Conservation (phyloP, 2,113 vertebrate genomes). For the Condylura cristata region DNA sequence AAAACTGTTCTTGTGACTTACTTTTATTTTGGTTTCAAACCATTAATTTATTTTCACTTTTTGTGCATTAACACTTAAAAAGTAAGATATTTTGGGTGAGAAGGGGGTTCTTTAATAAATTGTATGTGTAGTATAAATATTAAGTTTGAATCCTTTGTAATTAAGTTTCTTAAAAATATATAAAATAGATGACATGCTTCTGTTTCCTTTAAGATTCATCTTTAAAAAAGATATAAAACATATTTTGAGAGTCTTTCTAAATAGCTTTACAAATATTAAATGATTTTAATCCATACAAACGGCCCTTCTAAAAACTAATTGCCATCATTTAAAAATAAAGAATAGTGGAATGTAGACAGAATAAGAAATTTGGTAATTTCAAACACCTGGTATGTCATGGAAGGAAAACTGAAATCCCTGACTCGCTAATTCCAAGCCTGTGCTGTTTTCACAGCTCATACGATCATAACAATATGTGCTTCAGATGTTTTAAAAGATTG, state of each 20-base stretch:
- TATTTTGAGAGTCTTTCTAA: background rate
- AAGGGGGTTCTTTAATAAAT: too few relatives aligned
- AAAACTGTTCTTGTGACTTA: background rate
- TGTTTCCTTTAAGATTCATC: background rate
- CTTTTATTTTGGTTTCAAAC: conserved; percentile 43
- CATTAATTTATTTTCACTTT: background rate
- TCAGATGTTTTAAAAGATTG: background rate
- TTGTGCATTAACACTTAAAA: background rate
- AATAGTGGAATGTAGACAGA: background rate
- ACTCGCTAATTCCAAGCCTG: background rate
- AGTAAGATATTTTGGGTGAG: background rate
- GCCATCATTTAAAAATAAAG: background rate
- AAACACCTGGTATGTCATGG: background rate
- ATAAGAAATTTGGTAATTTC: background rate
- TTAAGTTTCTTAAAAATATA: background rate
- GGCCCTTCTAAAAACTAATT: background rate
- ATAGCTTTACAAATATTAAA: background rate
- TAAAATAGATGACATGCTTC: background rate
- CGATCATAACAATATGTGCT: background rate
- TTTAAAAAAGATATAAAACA: background rate
- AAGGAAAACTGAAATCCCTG: background rate
- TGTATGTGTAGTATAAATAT: background rate
- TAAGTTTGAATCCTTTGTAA: background rate
- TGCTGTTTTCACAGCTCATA: background rate
- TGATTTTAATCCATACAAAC: background rate